A percentile compares a stretch with the other conserved stretches of the same genome.
Conservation (phyloP, 2,888 invertebrate species). For the Rhagonycha fulva region DNA sequence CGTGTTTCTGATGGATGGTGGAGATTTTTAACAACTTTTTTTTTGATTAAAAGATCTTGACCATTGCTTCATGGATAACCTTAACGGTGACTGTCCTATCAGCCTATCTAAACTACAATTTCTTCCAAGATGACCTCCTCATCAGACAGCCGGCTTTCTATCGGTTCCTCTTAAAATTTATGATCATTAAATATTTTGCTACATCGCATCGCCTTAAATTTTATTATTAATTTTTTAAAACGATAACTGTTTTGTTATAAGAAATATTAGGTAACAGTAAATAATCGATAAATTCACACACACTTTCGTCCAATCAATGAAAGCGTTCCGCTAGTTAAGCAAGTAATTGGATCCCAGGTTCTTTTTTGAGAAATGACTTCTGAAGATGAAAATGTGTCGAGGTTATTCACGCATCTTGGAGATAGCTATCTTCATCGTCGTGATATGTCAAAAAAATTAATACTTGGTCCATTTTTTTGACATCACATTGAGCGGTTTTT, state of each 20-base stretch:
- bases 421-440: constrained; percentile 1
- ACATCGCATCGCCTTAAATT: background rate
- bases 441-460: background rate
- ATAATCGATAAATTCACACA: constrained; percentile 1
- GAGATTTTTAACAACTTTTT: background rate
- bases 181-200: background rate
- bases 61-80: background rate
- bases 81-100: background rate
- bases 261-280: background rate
- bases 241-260: background rate
- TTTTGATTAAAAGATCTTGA: background rate
- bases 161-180: background rate
- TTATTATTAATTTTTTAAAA: background rate
- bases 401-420: constrained; percentile 14
- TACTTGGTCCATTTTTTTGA: background rate
- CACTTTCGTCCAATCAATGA: constrained; percentile 9
- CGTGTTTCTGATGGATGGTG: too few species aligned
- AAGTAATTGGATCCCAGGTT: background rate
- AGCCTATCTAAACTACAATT: background rate
- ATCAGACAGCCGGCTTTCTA: background rate
- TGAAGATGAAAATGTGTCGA: constrained; percentile 11
- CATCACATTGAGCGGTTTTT: background rate
- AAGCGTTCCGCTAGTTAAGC: constrained; percentile 11
- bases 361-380: constrained; percentile 6
- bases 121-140: background rate